phyloP scores from a whole-genome alignment of 2,888 invertebrate genomes.

The Blomia tropicalis region DNA sequence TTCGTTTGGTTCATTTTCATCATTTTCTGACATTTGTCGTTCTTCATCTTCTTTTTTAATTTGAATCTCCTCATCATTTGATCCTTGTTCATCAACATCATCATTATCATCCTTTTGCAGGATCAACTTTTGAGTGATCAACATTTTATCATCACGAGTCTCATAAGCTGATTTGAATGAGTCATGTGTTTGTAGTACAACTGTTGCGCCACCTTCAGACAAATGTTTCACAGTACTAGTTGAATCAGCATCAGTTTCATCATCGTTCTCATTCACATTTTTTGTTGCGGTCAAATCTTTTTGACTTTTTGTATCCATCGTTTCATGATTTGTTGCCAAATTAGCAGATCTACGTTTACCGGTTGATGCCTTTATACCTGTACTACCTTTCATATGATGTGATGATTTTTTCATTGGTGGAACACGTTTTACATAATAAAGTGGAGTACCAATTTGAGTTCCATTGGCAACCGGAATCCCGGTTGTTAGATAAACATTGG shows the following conservation, averaged over 20 bases:
- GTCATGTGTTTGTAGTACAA: slow-evolving; percentile 1
- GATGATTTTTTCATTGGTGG: slow-evolving; percentile 15
- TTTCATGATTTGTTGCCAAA: not conserved
- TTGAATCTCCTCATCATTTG: not conserved
- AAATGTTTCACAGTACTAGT: not conserved
- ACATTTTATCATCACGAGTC: not conserved
- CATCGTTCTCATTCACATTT: not conserved
- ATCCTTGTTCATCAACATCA: not conserved
- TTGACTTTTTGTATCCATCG: not conserved
- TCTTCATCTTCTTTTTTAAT: not conserved
- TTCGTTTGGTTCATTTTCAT: not conserved
- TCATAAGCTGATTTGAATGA: not conserved
- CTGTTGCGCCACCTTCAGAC: not conserved
- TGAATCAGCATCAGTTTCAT: not conserved
- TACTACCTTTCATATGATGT: not conserved
- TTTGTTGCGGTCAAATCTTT: not conserved
- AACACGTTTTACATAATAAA: slow-evolving; percentile 20
- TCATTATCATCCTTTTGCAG: not conserved
- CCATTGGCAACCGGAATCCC: not conserved
- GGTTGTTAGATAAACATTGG: slow-evolving; percentile 25
- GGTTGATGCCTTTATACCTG: not conserved
- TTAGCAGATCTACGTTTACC: not conserved
- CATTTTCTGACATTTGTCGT: not conserved
- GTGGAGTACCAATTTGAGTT: not conserved
- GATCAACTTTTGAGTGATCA: not conserved